A percentile compares a stretch with the other conserved stretches of the same genome.
Conservation (phyloP, 2,113 vertebrate species). For the Anser cygnoides region DNA sequence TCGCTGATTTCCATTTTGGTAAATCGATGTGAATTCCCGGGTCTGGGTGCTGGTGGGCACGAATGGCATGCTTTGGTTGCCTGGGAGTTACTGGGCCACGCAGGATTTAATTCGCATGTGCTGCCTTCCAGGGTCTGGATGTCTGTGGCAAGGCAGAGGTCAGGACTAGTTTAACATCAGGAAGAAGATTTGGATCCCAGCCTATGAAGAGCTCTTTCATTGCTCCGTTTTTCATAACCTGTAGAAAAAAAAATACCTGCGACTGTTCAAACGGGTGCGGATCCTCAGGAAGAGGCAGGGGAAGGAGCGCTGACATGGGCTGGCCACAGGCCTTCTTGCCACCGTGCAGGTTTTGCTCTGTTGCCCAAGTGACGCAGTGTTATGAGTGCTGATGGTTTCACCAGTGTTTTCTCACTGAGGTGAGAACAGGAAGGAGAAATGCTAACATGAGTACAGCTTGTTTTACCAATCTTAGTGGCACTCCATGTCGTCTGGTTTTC, state of each 20-base stretch:
- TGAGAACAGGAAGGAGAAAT: background rate
- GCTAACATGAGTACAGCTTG: background rate
- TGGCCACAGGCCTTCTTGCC: background rate
- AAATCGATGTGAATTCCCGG: accelerated
- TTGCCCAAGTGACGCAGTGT: accelerated
- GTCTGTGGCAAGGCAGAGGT: background rate
- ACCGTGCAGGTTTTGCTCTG: background rate
- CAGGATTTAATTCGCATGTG: accelerated
- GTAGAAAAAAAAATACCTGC: background rate
- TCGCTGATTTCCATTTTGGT: background rate
- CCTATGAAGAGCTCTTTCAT: accelerated
- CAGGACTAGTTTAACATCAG: background rate
- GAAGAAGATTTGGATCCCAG: background rate
- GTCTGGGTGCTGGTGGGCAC: accelerated
- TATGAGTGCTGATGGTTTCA: background rate
- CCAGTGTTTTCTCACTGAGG: background rate
- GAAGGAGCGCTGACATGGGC: background rate
- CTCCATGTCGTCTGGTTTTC: background rate
- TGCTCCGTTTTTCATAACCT: background rate
- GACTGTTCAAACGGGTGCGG: accelerated
- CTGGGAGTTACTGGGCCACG: background rate
- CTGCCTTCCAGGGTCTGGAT: too few species aligned
- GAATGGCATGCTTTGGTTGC: accelerated
- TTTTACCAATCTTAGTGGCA: background rate
- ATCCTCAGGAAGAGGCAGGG: background rate